A percentile compares a stretch with the other conserved stretches of the same genome.
Conservation (phyloP, 2,113 vertebrate genomes). For the Chamaea fasciata region DNA sequence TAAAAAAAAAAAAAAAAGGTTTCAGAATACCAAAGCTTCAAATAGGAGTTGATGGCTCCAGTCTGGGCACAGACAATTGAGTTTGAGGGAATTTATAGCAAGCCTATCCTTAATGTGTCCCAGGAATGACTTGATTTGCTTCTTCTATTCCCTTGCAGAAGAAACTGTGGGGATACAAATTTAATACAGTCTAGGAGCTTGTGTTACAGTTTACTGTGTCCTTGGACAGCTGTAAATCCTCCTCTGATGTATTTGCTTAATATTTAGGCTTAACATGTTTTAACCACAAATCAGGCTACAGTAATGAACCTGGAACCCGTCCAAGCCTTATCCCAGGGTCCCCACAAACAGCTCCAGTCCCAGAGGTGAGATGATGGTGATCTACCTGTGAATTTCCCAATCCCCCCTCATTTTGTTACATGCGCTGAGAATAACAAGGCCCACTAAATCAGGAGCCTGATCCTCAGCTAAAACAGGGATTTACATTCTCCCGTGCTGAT, state of each 20-base stretch:
- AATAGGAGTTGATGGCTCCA: slow-evolving; percentile 66
- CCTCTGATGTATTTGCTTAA: slow-evolving; percentile 68
- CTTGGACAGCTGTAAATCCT: slow-evolving; percentile 68
- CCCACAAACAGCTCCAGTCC: slow-evolving; percentile 50
- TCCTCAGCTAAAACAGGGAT: slow-evolving; percentile 17
- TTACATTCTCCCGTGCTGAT: slow-evolving; percentile 35
- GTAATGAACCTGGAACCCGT: slow-evolving; percentile 37
- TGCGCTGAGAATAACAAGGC: slow-evolving; percentile 42
- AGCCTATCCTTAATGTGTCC: slow-evolving; percentile 65
- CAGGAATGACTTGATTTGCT: slow-evolving; percentile 72
- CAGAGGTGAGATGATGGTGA: slow-evolving; percentile 4
- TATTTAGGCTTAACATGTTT: slow-evolving; percentile 67
- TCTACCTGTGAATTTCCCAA: slow-evolving; percentile 34
- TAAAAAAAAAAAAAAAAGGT: neutral
- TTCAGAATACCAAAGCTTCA: slow-evolving; percentile 51
- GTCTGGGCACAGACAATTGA: slow-evolving; percentile 68
- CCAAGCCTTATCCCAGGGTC: slow-evolving; percentile 60
- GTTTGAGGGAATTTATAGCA: slow-evolving; percentile 67
- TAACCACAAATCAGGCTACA: slow-evolving; percentile 59
- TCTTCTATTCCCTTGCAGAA: slow-evolving; percentile 64
- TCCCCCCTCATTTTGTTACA: neutral
- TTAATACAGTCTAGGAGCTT: slow-evolving; percentile 65
- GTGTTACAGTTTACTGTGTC: slow-evolving; percentile 65
- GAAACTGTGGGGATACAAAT: slow-evolving; percentile 56
- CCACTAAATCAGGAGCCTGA: slow-evolving; percentile 37